Base-by-base conservation (phyloP, 2,113 vertebrate species). In the Istiophorus platypterus region DNA sequence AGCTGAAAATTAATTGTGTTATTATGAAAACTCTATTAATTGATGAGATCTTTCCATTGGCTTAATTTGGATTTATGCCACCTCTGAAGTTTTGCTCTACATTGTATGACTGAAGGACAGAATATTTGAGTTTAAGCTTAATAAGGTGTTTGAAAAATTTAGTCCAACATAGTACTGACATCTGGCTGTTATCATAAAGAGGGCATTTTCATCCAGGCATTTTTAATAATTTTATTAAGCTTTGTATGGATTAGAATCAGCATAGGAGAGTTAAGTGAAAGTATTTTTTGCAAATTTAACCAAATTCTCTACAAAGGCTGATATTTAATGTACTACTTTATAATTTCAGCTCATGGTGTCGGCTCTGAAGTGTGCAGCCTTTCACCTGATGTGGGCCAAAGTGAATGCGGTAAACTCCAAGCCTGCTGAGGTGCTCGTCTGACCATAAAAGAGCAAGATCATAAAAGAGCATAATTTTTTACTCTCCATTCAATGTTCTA, bases 381-480 rank as follows among this genome's bases (percentile, higher is more conserved):
- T 95, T 81, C 95, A 96, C 70, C 61, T 97, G 79, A 95, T 97
- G 61, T 98, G 97, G 97, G 92, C 94, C 39, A 94, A 95, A 79
- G 84, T 92, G 0, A 93, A 88, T 24, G 78, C 92, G 34, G 92
- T 85, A 41, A 90, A 61, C 64, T 78, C 85, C 12, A 74, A 71
- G 1, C 85, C 91, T 70, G 78, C 91, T 0, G 82, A 96, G 96
- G 97, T 97, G 4, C 18, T 67, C 18, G 0, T 51, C 39, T 56
- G n/a, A 54, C 42, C 24, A 22, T 15, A 12, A 27, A n/a, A 17
- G 52, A 31, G 5, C 1, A 13, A n/a, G n/a, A 20, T 61, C 24
- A 22, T 15, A 12, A 27, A n/a, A 17, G 52, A 31, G 5, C 1
- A 13, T 7, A 7, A 12, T 2, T 26, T 27, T 67, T 47, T 58